These are phyloP conservation scores for Perodicticus potto DNA, from an alignment of 2,797 vertebrate genomes.

Conservation along the genomic window DNA sequence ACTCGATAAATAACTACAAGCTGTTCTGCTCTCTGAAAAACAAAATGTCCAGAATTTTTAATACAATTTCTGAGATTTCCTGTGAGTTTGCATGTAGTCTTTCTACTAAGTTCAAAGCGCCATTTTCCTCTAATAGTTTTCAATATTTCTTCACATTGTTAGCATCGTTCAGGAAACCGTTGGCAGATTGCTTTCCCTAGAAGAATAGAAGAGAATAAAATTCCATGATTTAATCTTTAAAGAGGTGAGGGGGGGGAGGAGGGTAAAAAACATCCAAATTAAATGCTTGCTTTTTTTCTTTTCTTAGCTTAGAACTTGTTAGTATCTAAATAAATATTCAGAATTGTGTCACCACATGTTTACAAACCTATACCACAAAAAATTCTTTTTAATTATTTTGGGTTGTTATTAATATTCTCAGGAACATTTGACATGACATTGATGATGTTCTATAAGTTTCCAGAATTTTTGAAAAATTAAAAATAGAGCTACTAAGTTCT, in stretches of 20 bases:
- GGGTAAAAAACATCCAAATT: neutral
- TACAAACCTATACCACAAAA: neutral
- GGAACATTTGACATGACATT: constrained; percentile 18
- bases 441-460: neutral
- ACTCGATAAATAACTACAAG: constrained; percentile 74
- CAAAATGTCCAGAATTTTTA: constrained; percentile 70
- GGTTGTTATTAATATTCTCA: neutral
- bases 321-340: constrained; percentile 42
- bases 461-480: neutral
- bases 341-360: neutral
- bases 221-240: constrained; percentile 75
- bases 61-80: constrained; percentile 76
- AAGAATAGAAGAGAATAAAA: constrained; percentile 65
- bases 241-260: constrained; percentile 68
- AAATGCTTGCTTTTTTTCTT: neutral
- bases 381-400: neutral
- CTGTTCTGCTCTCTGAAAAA: constrained; percentile 73
- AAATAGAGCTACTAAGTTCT: neutral
- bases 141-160: constrained; percentile 84
- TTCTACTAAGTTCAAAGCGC: constrained; percentile 79
- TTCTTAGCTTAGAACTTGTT: constrained; percentile 29
- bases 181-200: constrained; percentile 81
- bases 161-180: constrained; percentile 81
- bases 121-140: constrained; percentile 84
- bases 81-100: constrained; percentile 75